Conservation (phyloP, 2,888 invertebrate species). For the Nezara viridula region DNA sequence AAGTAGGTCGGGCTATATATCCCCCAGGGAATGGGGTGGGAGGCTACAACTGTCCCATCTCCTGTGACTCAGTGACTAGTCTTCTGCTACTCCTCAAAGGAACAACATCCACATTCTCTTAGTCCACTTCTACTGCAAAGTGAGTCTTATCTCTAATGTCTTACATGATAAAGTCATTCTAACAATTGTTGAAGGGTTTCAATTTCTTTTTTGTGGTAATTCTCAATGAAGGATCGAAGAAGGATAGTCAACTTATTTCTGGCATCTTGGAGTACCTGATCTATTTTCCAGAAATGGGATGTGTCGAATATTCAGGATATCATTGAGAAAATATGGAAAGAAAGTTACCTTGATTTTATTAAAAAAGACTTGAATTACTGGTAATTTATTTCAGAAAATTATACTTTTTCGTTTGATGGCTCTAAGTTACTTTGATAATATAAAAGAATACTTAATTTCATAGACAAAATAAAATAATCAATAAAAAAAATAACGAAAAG, state of each 20-base stretch:
- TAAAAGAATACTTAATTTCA: no score
- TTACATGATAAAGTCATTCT: neutral
- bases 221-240: neutral
- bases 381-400: neutral
- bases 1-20: slow-evolving; percentile 46
- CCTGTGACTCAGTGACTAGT: slow-evolving; percentile 48
- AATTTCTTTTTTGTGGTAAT: neutral
- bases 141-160: neutral
- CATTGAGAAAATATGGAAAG: neutral
- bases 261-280: neutral
- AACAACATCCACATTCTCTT: neutral
- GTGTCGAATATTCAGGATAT: neutral
- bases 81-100: neutral
- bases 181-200: neutral
- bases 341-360: no score
- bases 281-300: neutral
- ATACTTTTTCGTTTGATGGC: neutral
- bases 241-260: neutral
- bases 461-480: no score
- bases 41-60: slow-evolving; percentile 36
- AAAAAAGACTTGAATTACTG: neutral
- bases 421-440: no score
- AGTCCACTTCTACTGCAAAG: slow-evolving; percentile 2
- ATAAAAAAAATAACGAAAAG: no score
- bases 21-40: neutral